Evolutionary conservation across 2,113 vertebrate species (phyloP).

Genomic region (Rhizomys pruinosus): DNA sequence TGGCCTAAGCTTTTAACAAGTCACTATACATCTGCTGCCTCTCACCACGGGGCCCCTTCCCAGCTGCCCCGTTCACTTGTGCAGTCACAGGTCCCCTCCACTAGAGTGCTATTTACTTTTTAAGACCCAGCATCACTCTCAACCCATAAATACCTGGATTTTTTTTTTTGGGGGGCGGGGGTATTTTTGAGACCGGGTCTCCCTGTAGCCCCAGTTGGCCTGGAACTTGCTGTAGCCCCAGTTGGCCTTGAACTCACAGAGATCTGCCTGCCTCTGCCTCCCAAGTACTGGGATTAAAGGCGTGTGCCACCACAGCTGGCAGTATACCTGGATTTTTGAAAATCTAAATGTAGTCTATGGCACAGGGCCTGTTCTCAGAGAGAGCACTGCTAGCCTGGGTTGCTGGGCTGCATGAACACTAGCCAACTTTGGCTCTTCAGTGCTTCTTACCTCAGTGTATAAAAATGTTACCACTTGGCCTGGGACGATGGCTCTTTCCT

Average conservation of each 20-base stretch:
- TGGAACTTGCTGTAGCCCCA: no score
- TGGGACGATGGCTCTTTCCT: background rate
- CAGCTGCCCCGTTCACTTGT: background rate
- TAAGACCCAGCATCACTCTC: constrained; percentile 40
- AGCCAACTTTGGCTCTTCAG: background rate
- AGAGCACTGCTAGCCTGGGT: background rate
- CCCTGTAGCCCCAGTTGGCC: no score
- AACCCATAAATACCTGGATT: constrained; percentile 44
- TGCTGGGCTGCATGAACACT: background rate
- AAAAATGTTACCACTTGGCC: background rate
- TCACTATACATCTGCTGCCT: background rate
- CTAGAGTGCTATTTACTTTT: constrained; percentile 46
- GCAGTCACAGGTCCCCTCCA: background rate
- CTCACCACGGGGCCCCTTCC: background rate
- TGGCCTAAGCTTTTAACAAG: constrained; percentile 24
- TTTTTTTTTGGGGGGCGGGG: no score
- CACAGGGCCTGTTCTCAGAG: background rate
- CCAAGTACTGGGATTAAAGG: no score
- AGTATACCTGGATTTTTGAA: constrained; percentile 15
- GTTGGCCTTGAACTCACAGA: no score
- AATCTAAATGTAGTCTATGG: constrained; percentile 54
- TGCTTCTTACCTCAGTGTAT: constrained; percentile 1
- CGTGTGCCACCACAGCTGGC: no score
- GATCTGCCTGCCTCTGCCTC: no score
- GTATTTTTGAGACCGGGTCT: no score